phyloP scores from a whole-genome alignment of 2,797 vertebrate species.

The Brotula barbata region DNA sequence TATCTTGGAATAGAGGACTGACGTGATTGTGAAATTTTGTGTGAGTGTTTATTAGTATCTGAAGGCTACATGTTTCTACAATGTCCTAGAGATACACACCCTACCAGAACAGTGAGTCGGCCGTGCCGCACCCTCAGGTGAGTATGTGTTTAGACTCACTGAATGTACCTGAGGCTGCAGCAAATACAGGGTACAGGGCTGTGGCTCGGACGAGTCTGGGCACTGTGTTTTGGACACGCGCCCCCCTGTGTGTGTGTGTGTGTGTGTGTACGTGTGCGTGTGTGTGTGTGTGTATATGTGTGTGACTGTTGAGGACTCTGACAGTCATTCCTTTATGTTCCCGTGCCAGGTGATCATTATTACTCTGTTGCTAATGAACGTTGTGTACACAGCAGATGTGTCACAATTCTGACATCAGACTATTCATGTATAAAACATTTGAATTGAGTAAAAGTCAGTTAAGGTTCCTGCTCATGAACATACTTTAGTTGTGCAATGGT shows the following conservation, averaged over 20 bases:
- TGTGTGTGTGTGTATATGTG: conserved; percentile 10
- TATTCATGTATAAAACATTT: no score
- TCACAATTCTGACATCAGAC: no score
- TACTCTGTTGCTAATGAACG: conserved; percentile 23
- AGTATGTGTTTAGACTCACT: conserved; percentile 18
- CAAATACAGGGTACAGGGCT: conserved; percentile 52
- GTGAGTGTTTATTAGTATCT: conserved; percentile 37
- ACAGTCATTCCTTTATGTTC: conserved; percentile 22
- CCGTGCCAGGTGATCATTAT: conserved; percentile 23
- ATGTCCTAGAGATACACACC: conserved; percentile 40
- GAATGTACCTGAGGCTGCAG: conserved; percentile 33
- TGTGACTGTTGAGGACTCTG: conserved; percentile 24
- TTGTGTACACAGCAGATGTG: neutral
- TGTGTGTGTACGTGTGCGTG: conserved; percentile 17
- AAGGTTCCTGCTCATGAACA: no score
- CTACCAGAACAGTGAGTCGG: conserved; percentile 6
- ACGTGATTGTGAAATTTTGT: conserved; percentile 41
- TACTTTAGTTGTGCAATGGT: no score
- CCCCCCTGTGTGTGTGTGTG: conserved; percentile 5
- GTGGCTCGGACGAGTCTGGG: conserved; percentile 54
- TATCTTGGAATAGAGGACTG: conserved; percentile 20
- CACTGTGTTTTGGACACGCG: conserved; percentile 17
- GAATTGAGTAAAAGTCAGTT: no score
- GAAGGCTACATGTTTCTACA: conserved; percentile 51
- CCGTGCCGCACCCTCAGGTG: conserved; percentile 51